Evolutionary conservation across 1,140 invertebrate genomes (phyloP), one percentile per base, ranked within the genome.

Genomic region (Campodea augens): DNA sequence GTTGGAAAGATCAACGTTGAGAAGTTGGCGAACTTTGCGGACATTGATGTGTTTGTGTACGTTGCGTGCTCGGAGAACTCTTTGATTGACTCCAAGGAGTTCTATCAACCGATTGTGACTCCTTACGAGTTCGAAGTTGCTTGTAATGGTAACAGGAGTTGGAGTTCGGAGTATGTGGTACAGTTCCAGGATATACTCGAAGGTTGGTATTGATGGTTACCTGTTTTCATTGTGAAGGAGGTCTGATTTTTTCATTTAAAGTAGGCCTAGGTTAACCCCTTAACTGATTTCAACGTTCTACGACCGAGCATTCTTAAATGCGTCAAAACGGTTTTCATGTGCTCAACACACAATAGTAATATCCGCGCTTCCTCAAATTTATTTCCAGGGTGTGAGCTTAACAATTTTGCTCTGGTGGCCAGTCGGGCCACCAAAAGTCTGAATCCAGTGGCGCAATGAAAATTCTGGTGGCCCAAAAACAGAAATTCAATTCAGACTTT

Each of bases 91-190:
- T 80, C 74, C 37, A 75, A 78, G 55, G 87, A 93, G 27, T 91
- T 86, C 60, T 81, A 84, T 45, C 82, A 81, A 55, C 88, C 90
- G 4, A 74, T 97, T 39, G 73, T 91, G 1, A 88, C 85, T n/a
- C 81, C 89, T 3, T 90, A 75, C 64, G 91, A 97, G 64, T 66
- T 93, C 29, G 91, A 96, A 66, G 65, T 92, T 25, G 91, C 90
- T 3, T 71, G 88, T 55, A 81, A 62, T 60, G 68, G 52, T 67
- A 68, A 54, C 67, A 69, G 57, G 60, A 66, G 49, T 44, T 71
- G 69, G 70, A 64, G 58, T 38, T 65, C 64, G 22, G 68, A 75
- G 23, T 82, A 83, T 59, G 66, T 77, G 15, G 74, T 76, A 37
- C 81, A 90, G 57, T 91, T 85, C 60, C 68, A 73, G 51, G 67